Conservation (phyloP, 1,140 invertebrate genomes). For the Drosophila azteca region DNA sequence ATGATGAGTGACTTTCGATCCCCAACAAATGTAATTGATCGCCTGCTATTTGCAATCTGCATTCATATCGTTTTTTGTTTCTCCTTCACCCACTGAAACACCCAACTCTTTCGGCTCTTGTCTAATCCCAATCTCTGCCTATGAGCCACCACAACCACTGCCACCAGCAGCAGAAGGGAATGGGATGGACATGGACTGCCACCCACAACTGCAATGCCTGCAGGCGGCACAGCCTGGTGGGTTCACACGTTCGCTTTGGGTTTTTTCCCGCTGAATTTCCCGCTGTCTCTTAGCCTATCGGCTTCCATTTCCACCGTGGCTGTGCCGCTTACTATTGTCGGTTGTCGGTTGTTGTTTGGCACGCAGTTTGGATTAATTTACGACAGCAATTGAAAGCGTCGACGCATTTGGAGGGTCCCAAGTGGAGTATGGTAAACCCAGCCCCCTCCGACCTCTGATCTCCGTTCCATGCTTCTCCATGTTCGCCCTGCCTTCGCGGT, state of each 20-base stretch:
- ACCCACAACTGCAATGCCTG: conserved; percentile 63
- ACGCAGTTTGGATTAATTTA: conserved; percentile 80
- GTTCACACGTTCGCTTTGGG: conserved; percentile 58
- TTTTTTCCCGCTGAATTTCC: conserved; percentile 38
- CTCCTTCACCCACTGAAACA: conserved; percentile 16
- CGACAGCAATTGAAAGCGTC: conserved; percentile 78
- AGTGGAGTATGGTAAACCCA: conserved; percentile 6
- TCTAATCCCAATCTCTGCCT: conserved; percentile 6
- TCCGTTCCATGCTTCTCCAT: background rate
- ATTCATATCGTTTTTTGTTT: conserved; percentile 16
- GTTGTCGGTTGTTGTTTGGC: conserved; percentile 47
- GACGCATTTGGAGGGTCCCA: conserved; percentile 46
- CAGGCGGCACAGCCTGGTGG: conserved; percentile 67
- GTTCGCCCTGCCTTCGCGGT: conserved; percentile 38
- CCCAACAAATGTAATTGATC: background rate
- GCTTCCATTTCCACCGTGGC: conserved; percentile 39
- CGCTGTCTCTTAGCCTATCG: background rate
- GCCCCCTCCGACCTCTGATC: background rate
- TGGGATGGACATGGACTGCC: background rate
- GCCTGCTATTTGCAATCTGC: conserved; percentile 31
- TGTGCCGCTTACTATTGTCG: conserved; percentile 10
- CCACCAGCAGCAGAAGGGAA: too few species aligned
- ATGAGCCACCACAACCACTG: background rate
- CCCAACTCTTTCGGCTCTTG: conserved; percentile 29
- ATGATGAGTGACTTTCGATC: too few species aligned